Base-by-base conservation (phyloP, 2,797 vertebrate genomes). In the Nothura maculosa region DNA sequence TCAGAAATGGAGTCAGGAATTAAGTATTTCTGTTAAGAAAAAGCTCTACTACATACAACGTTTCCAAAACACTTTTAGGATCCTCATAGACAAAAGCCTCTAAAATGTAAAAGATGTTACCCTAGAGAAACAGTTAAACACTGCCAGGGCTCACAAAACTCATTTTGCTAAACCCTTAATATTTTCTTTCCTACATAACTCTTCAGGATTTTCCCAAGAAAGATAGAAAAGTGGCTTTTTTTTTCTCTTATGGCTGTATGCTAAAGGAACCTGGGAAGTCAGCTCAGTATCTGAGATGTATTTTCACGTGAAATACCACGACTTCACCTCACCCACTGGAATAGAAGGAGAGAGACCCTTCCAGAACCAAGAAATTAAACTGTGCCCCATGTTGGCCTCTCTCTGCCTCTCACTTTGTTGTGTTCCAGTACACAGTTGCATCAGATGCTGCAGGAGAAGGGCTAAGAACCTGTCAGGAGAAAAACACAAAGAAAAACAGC, bases 51-150 rank as follows among this genome's bases (percentile, higher is more conserved):
- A 50, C 50, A 70, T 54, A 50, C 15, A 70, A 54, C 0, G 3
- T 81, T 90, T 92, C 61, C 75, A 86, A 91, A 72, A 34, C 15
- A 28, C 15, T 85, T 90, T 62, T 75, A 87, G 30, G 90, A 85
- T 62, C 18, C 19, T 55, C 24, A 70, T 25, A 85, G 57, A 74
- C 36, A 10, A 45, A 85, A 72, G 10, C 61, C 25, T 77, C 58
- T 28, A 82, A 90, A 87, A 72, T 82, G 8, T 34, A 64, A 72
- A 88, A 28, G 5, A 36, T 17, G 48, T 67, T 87, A 72, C 78
- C 58, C 10, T 77, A 68, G 13, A 75, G 34, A 84, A 90, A 80
- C 30, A 88, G 36, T 84, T 84, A 64, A 88, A 64, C 7, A 28
- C 20, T 50, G 55, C 30, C 27, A 88, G 42, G 11, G 21, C 52